Base-by-base conservation (phyloP, 2,888 invertebrate species). In the Trissonchulus sp. region DNA sequence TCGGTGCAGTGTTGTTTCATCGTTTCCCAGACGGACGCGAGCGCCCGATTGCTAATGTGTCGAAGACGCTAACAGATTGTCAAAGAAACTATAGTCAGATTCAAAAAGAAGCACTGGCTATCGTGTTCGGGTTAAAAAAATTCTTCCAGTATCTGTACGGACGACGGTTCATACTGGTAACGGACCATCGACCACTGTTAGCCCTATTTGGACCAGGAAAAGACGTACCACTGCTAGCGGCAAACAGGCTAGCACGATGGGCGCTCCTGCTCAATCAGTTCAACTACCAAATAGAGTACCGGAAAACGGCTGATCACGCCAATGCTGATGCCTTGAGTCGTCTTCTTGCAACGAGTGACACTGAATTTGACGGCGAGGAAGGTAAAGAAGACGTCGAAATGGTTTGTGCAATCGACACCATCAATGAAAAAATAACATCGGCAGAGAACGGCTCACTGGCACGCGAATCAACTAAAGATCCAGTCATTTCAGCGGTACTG, bases 281-380 rank as follows among this genome's bases (percentile, higher is more conserved):
- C 23, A 69, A 72, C 73, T 71, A 71, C 71, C 31, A 31, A 35
- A 71, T 71, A 23, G 71, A 71, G n/a, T 31, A 33, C 35, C 31
- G 73, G 31, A 15, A 63, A 28, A 73, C 73, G 3, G 3, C 73
- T 3, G 69, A 73, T 68, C 78, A 78, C 36, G 74, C 37, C 30
- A 78, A 78, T 60, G 78, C 78, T 33, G 77, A 79, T 71, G 75
- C 74, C 15, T 74, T 78, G 15, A 79, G 78, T 78, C 75, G 77
- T 18, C 34, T 79, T 2, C 71, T 63, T 38, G 63, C 60, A 1
- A 31, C 28, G n/a, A 33, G 28, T 1, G 0, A 77, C 65, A 30
- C 35, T 63, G n/a, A 28, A 31, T 77, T 68, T 30, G 76, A 76
- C 48, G 35, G 69, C 71, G 73, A 73, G 72, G 69, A 78, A 48